Evolutionary conservation across 1,140 invertebrate species (phyloP).

Genomic region (Teleogryllus occipitalis): DNA sequence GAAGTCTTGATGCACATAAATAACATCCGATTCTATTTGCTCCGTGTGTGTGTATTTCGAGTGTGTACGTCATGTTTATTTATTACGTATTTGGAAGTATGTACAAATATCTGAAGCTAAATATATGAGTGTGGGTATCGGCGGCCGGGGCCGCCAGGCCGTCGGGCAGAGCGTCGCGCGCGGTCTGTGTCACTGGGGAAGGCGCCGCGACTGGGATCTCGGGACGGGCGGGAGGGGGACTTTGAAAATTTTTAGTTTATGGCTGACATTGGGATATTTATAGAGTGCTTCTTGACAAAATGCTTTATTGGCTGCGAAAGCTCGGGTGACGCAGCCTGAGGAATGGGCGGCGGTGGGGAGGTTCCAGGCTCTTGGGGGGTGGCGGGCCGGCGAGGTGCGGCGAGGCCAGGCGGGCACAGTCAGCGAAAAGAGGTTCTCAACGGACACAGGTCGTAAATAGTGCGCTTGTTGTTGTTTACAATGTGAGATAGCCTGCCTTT

Average conservation of each 20-base stretch:
- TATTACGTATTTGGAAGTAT: constrained; percentile 5
- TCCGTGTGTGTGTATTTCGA: not conserved
- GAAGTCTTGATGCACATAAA: not conserved
- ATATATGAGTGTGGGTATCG: not conserved
- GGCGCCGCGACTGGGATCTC: not conserved
- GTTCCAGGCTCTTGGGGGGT: not conserved
- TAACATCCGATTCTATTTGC: not conserved
- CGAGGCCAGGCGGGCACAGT: too few species aligned
- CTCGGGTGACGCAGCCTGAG: not conserved
- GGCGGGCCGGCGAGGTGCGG: too few species aligned
- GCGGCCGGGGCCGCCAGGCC: too few species aligned
- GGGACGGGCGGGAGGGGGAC: not conserved
- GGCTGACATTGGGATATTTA: not conserved
- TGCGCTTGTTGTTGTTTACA: too few species aligned
- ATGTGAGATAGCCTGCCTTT: too few species aligned
- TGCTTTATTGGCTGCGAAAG: constrained; percentile 1
- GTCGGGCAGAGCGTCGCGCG: not conserved
- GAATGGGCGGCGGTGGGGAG: not conserved
- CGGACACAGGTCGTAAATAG: too few species aligned
- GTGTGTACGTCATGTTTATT: not conserved
- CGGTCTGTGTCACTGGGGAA: not conserved
- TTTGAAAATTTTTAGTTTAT: not conserved
- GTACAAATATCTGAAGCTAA: constrained; percentile 1
- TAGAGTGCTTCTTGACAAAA: not conserved
- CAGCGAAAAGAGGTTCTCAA: too few species aligned